Conservation (phyloP, 1,140 invertebrate species). For the Neotoxoptera formosana region DNA sequence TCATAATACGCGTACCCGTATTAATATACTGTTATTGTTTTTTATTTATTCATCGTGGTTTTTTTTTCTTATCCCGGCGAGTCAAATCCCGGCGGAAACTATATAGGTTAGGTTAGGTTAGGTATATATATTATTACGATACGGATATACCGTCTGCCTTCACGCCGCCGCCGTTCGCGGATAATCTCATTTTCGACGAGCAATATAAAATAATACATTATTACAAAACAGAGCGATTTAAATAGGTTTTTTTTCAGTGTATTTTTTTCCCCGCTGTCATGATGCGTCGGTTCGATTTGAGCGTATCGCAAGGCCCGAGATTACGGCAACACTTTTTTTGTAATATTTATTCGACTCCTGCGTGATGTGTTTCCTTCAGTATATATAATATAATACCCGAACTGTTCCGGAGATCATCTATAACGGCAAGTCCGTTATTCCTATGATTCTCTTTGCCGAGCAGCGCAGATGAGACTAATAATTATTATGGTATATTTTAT, state of each 20-base stretch:
- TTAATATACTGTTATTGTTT: background rate
- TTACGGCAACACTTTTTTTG: background rate
- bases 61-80: background rate
- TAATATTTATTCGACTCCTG: background rate
- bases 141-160: background rate
- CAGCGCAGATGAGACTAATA: too few species aligned
- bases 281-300: background rate
- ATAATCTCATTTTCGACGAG: background rate
- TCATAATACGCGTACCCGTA: background rate
- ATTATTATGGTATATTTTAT: too few species aligned
- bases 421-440: background rate
- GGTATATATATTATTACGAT: too few species aligned
- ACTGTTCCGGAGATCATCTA: too few species aligned
- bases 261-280: too few species aligned
- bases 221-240: slow-evolving; percentile 7
- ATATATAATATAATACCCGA: background rate
- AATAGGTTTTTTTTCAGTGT: background rate
- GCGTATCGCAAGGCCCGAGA: background rate
- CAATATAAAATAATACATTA: background rate
- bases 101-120: too few species aligned
- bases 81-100: background rate
- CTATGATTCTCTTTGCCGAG: too few species aligned
- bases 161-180: background rate
- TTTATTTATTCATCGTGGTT: background rate
- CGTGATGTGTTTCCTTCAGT: too few species aligned